These are phyloP conservation scores for Parazoanthus darwini DNA, from an alignment of 92 coral and sea anemone species.

Conservation along the genomic window DNA sequence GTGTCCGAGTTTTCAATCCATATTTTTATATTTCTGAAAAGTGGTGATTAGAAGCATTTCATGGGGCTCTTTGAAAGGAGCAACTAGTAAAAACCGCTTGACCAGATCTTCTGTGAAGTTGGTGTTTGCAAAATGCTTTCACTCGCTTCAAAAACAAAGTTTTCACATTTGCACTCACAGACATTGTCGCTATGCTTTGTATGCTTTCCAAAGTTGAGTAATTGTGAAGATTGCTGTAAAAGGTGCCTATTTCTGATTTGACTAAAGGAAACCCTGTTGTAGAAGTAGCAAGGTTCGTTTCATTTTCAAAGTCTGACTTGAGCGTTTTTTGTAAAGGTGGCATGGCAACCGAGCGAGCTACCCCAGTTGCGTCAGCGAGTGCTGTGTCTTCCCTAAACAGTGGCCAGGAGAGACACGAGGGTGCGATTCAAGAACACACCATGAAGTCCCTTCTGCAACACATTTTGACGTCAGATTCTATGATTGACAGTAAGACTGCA, in stretches of 20 bases:
- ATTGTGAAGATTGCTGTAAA: too few species aligned
- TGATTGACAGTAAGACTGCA: neutral
- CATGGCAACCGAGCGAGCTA: conserved; percentile 10
- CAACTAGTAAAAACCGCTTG: neutral
- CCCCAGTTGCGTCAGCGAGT: neutral
- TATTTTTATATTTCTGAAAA: too few species aligned
- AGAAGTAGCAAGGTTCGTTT: neutral
- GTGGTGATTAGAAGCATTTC: neutral
- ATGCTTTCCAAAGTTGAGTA: neutral
- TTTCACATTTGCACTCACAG: neutral
- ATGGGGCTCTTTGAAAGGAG: neutral
- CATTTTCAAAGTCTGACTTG: neutral
- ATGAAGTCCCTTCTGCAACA: conserved; percentile 39
- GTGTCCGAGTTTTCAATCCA: neutral
- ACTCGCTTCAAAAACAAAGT: too few species aligned
- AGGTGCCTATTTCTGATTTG: too few species aligned
- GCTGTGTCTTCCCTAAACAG: neutral
- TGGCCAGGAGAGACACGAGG: conserved; percentile 22
- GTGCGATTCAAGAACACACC: conserved; percentile 42
- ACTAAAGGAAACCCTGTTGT: too few species aligned
- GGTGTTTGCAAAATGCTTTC: neutral
- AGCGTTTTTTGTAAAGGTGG: conserved; percentile 4
- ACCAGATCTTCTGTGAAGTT: neutral
- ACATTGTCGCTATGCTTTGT: neutral
- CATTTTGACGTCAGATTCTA: conserved; percentile 25